Evolutionary conservation across 2,888 invertebrate genomes (phyloP), one percentile per base, ranked within the genome.

Genomic region (Macrosiphum euphorbiae): DNA sequence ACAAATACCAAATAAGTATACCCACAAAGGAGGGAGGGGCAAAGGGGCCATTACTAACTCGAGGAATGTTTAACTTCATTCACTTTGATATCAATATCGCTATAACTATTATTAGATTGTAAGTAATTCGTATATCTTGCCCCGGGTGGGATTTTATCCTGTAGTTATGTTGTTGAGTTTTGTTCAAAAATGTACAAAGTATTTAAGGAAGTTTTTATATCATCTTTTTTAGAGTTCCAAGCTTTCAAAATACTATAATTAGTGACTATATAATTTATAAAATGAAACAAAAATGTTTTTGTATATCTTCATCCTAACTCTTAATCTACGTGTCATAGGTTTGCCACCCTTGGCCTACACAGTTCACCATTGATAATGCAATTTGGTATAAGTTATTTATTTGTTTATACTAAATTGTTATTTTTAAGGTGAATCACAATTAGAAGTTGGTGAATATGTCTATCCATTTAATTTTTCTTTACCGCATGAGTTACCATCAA

Each of bases 381-480:
- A 61, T 61, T 61, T 61, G 10, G 3, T 61, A 61, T 61, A 58
- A 26, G 58, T 28, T 61, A 61, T 47, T 47, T 47, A 67, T 10
- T 52, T 20, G 10, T 47, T 88, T 52, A 52, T n/a, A 50, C 28
- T 47, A 28, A 86, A 87, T n/a, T 3, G 28, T 47, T 87, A 7
- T 50, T 87, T 94, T 96, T n/a, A 96, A 97, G 97, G 97, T 92
- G 97, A 98, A 95, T 97, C 97, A 94, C 97, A 97, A 95, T 96
- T 98, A 92, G 97, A 97, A 52, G 95, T 97, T 44, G 98, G 98
- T 0, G 96, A 96, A 95, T 97, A 97, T 95, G 96, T 96, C 8
- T 98, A 98, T 96, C 98, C 98, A 35, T 98, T 98, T 95, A 97
- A 97, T 24, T 98, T 97, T 95, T 96, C 97, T 20, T 96, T 98